Evolutionary conservation across 2,113 vertebrate species (phyloP).

Genomic region (Malurus elegans): DNA sequence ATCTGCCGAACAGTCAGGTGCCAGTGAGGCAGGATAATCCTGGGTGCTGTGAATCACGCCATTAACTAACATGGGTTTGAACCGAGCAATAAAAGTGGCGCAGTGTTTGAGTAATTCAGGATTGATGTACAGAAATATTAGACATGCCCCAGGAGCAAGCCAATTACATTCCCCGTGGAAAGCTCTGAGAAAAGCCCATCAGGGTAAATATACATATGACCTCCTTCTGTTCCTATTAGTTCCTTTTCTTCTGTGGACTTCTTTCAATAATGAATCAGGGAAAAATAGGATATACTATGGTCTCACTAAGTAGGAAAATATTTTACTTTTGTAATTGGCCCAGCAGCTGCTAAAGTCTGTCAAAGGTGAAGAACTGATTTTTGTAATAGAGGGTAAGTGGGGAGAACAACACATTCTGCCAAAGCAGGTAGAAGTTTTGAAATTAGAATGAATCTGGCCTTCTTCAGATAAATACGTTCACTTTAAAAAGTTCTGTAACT

Average conservation of each 20-base stretch:
- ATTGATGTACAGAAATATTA: background rate
- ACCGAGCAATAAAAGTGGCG: background rate
- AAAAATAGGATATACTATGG: background rate
- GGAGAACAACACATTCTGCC: background rate
- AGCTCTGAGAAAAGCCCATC: background rate
- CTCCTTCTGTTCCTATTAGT: background rate
- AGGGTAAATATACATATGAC: background rate
- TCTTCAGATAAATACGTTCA: background rate
- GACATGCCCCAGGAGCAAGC: background rate
- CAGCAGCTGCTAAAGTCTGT: background rate
- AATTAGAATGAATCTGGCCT: background rate
- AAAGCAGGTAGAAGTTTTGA: background rate
- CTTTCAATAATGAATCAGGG: background rate
- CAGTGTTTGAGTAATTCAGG: conserved; percentile 1
- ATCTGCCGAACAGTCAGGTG: background rate
- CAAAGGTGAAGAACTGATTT: background rate
- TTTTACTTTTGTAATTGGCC: background rate
- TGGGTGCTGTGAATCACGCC: background rate
- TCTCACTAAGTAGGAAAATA: background rate
- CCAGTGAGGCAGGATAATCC: background rate
- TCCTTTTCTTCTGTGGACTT: background rate
- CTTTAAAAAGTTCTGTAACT: background rate
- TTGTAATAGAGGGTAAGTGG: background rate
- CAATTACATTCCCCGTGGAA: background rate
- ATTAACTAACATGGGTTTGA: background rate